Base-by-base conservation (phyloP, 2,113 vertebrate species). In the Gallinago undulata region DNA sequence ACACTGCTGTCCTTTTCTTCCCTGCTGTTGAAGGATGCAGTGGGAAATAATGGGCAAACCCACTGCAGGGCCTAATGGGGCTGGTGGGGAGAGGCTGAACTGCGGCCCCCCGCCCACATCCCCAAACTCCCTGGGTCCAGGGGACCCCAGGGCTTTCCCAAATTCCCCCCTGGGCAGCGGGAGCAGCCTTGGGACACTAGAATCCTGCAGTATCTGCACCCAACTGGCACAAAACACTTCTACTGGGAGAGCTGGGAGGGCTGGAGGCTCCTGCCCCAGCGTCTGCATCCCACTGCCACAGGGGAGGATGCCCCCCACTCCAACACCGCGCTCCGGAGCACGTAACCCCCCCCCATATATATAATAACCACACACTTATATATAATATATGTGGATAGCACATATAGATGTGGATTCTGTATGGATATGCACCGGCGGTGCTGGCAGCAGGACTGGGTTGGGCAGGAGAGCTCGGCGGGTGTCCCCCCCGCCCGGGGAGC, bases 61-160 rank as follows among this genome's bases (percentile, higher is more conserved):
- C 11, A 4, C 48, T 19, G 15, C 59, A 37, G 18, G 64, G 55
- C 90, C 77, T 63, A 14, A 59, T 0, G 13, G 35, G 21, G 37
- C 23, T 73, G 41, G 9, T 11, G 59, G 10, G 35, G 45, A 21
- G 45, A 63, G 27, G 30, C 28, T 9, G 9, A 73, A 13, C 30
- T 39, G 11, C 0, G 0, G 7, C 55, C 64, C 56, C 28, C 64
- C 13, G 1, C 28, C 39, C 1, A 0, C 7, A 17, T 59, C 18
- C 41, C 37, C 84, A 30, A 68, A 75, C 14, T 7, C 28, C 55
- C 30, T 8, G 3, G 11, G 19, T 25, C 6, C 22, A 6, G n/a
- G 19, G 37, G 4, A 51, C 33, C n/a, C 72, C 10, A 37, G 27
- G 47, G 9, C 19, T 86, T 60, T 50, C 25, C 4, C 2, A 2